Base-by-base conservation (phyloP, 1,140 invertebrate genomes). In the Drosophila gunungcola region DNA sequence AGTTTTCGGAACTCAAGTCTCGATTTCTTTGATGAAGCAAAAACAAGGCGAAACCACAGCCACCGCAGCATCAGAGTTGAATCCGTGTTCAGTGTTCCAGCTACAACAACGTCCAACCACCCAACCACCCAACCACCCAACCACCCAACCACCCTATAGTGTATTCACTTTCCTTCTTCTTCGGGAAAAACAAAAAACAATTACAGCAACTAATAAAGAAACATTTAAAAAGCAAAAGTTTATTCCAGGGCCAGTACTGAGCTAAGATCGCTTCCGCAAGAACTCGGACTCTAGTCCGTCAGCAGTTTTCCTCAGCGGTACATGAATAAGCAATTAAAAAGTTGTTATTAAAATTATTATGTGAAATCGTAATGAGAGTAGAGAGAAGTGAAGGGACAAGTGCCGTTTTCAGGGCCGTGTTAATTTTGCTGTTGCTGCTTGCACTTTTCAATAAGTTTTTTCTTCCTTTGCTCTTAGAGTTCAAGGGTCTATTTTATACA, bases 321-420 rank as follows among this genome's bases (percentile, higher is more conserved):
- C 84, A 89, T 89, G 84, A 89, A 89, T 89, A 89, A 89, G 84
- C 84, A 89, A 89, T 89, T 89, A 89, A 83, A 89, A 89, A 89
- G 80, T 89, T 89, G 84, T 89, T 89, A 89, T 89, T 89, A 89
- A 89, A 89, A 84, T 88, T 68, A 89, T 84, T 84, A 89, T 89
- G 80, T 83, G 70, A 80, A 83, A 84, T 78, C 80, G 77, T 78
- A 78, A 69, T 68, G 61, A 88, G 70, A 79, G 60, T 69, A 75
- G 36, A 75, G 55, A 61, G 55, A 43, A 36, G 55, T 68, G 54
- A 41, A 56, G 52, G 16, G 56, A 46, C 42, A 51, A 78, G 53
- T 58, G 34, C 29, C 45, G 36, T 5, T 53, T 72, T 36, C 45
- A 72, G 57, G 16, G n/a, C 48, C 48, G 10, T 45, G 38, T 57